These are phyloP conservation scores for Rhincodon typus DNA, from an alignment of 2,797 vertebrate genomes.

Conservation along the genomic window DNA sequence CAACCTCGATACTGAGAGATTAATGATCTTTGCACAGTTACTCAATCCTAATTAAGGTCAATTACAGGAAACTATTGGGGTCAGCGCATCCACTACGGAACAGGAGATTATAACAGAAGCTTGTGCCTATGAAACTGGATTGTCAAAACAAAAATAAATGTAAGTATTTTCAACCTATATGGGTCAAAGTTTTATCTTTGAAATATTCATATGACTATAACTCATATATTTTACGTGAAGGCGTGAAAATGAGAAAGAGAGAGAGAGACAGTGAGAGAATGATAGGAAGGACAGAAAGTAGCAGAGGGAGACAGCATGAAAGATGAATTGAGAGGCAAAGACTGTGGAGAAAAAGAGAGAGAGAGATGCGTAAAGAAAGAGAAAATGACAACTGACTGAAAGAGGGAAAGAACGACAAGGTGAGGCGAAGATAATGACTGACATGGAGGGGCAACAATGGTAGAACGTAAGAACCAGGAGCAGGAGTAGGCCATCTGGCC, in stretches of 20 bases:
- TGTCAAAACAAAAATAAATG: background rate
- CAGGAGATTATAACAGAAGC: background rate
- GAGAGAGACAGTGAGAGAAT: background rate
- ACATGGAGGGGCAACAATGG: no score
- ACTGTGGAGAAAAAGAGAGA: background rate
- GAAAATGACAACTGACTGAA: no score
- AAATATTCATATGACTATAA: background rate
- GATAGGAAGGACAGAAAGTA: background rate
- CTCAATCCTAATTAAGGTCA: background rate
- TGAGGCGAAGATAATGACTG: no score
- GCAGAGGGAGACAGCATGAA: background rate
- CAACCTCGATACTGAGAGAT: background rate
- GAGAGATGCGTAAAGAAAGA: no score
- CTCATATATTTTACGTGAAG: constrained; percentile 36
- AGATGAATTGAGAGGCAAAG: background rate
- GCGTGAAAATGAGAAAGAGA: background rate
- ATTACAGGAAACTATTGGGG: background rate
- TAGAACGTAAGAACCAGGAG: no score
- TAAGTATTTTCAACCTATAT: background rate
- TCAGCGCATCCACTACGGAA: background rate
- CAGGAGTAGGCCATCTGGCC: no score
- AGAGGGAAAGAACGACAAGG: background rate
- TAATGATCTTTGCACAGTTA: background rate
- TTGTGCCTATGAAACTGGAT: background rate
- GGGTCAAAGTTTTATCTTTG: background rate